Percentiles rank a stretch among this genome's conserved stretches.
Evolutionary conservation across 2,888 invertebrate species (phyloP).

Genomic region (Schizaphis graminum): DNA sequence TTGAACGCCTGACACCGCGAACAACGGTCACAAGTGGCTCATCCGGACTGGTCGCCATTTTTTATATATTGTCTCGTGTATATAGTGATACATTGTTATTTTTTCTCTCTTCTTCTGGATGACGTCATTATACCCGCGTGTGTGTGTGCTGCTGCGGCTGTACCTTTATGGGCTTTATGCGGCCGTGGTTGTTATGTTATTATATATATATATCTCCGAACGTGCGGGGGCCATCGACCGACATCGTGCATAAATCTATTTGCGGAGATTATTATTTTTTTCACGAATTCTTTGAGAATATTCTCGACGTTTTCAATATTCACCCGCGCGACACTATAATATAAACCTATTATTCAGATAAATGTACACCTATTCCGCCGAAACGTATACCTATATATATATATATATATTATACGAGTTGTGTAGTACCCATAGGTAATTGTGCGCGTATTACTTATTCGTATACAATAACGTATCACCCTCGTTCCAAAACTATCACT

Average conservation of each 20-base stretch:
- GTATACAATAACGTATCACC: background rate
- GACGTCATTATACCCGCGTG: slow-evolving; percentile 22
- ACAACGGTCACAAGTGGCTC: slow-evolving; percentile 28
- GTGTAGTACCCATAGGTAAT: background rate
- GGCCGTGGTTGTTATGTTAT: background rate
- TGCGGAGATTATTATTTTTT: background rate
- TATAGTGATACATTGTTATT: background rate
- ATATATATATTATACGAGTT: background rate
- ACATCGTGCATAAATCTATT: background rate
- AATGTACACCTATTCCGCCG: background rate
- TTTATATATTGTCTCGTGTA: background rate
- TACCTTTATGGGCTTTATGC: background rate
- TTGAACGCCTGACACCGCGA: slow-evolving; percentile 1
- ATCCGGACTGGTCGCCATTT: slow-evolving; percentile 39
- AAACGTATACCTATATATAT: background rate
- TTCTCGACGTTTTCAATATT: background rate
- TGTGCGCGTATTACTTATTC: background rate
- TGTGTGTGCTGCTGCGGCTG: background rate
- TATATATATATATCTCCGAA: background rate
- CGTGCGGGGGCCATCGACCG: slow-evolving; percentile 39
- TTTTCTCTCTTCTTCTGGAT: slow-evolving; percentile 24
- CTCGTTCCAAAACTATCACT: background rate
- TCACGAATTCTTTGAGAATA: background rate
- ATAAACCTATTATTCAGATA: background rate
- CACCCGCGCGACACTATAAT: background rate